These are phyloP conservation scores for Mustelus asterias DNA, from an alignment of 2,113 vertebrate species.

Conservation along the genomic window DNA sequence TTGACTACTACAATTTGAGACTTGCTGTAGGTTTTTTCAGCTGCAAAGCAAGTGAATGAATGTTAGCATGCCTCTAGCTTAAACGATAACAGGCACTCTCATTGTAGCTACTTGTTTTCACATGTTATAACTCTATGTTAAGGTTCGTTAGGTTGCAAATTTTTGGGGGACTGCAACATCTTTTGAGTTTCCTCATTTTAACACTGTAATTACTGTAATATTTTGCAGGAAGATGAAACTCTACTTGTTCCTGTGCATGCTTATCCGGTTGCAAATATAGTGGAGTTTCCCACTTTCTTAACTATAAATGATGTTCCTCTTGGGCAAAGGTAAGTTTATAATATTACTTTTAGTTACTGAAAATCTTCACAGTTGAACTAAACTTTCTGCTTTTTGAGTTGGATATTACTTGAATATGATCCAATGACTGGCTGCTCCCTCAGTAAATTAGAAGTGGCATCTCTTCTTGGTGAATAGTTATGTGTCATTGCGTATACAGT, in stretches of 20 bases:
- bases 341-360: neutral
- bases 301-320: conserved; percentile 67
- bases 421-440: neutral
- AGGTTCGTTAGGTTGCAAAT: neutral
- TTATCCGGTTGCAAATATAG: conserved; percentile 73
- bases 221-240: conserved; percentile 74
- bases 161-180: neutral
- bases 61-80: neutral
- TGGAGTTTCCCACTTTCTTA: conserved; percentile 76
- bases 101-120: neutral
- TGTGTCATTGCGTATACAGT: neutral
- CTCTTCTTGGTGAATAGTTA: neutral
- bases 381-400: neutral
- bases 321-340: conserved; percentile 70
- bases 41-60: neutral
- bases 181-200: neutral
- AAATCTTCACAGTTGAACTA: neutral
- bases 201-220: neutral
- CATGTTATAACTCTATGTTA: too few relatives aligned
- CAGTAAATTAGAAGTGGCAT: neutral
- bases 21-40: neutral
- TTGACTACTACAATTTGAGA: neutral
- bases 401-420: neutral
- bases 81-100: neutral
- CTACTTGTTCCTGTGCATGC: conserved; percentile 79